Evolutionary conservation across 2,113 vertebrate species (phyloP), one percentile per base, ranked within the genome.

Genomic region (Polypterus bichir): DNA sequence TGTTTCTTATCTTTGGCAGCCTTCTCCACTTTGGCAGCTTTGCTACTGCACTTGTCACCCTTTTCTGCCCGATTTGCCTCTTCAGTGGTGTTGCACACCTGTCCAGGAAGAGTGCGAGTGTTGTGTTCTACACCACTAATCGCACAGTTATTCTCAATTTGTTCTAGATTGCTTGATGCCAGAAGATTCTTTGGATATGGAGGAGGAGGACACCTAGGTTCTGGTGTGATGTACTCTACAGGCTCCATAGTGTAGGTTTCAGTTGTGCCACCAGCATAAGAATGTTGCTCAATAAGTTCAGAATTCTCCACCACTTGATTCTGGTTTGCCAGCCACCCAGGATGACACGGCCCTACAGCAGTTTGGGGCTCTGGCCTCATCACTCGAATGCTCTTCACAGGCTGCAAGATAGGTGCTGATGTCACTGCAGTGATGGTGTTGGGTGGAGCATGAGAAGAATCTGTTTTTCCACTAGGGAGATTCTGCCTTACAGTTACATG

Each of bases 341-440:
- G 96, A 68, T 97, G 95, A 49, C 92, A 93, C 0, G 96, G 96
- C 3, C 94, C 96, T 68, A 99, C 95, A 0, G 96, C 96, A 0
- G 95, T 97, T 79, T 97, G 95, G 9, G 94, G 96, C 73, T 98
- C 95, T 0, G 96, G 96, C 65, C 95, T 86, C 84, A 95, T 86
- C 62, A 99, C 95, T 1, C 93, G 80, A 75, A 96, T 97, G 51
- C 96, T 99, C 80, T 94, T 97, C 46, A 98, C 94, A 0, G 96
- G 94, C 65, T 92, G 92, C 10, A 97, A 91, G 74, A 98, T 96
- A 54, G 95, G 95, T 2, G 95, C 88, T 1, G 94, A 91, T 0
- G 93, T 97, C 53, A 98, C 92, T 0, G 95, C 84, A 0, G 94
- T 97, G 74, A 98, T 91, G 0, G 94, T 97, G 74, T 95, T 97